phyloP scores from a whole-genome alignment of 2,113 vertebrate species.

The Chinchilla lanigera region DNA sequence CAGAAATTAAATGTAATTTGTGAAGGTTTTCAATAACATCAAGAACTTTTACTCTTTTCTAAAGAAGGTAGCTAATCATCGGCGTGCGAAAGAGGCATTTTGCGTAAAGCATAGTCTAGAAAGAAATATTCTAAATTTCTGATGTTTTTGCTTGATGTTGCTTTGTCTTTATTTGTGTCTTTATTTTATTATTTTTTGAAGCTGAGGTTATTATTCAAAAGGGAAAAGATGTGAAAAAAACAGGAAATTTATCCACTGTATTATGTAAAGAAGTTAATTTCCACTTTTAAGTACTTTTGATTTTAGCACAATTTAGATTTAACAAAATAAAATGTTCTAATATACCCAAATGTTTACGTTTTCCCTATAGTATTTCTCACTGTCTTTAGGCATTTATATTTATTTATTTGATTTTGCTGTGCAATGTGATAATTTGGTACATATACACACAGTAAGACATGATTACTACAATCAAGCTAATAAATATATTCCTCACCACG shows the following conservation, averaged over 20 bases:
- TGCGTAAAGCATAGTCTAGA: background rate
- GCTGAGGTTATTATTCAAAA: background rate
- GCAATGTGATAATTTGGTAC: background rate
- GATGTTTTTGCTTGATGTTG: background rate
- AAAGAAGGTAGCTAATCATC: background rate
- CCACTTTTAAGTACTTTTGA: background rate
- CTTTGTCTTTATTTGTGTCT: background rate
- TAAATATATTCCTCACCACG: background rate
- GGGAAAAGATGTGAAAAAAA: background rate
- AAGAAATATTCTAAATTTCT: conserved; percentile 23
- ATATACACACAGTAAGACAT: background rate
- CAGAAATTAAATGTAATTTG: conserved; percentile 61
- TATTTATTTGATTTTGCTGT: background rate
- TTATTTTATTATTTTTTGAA: background rate
- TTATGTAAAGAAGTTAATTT: background rate
- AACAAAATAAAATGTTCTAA: background rate
- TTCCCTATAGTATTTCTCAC: background rate
- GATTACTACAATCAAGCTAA: background rate
- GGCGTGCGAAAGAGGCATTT: background rate
- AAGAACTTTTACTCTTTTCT: background rate
- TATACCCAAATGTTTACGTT: background rate
- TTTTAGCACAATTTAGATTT: background rate
- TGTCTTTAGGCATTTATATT: background rate
- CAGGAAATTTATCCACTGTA: background rate
- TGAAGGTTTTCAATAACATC: conserved; percentile 45